Base-by-base conservation (phyloP, 2,113 vertebrate genomes). In the Halcyon malimbica region DNA sequence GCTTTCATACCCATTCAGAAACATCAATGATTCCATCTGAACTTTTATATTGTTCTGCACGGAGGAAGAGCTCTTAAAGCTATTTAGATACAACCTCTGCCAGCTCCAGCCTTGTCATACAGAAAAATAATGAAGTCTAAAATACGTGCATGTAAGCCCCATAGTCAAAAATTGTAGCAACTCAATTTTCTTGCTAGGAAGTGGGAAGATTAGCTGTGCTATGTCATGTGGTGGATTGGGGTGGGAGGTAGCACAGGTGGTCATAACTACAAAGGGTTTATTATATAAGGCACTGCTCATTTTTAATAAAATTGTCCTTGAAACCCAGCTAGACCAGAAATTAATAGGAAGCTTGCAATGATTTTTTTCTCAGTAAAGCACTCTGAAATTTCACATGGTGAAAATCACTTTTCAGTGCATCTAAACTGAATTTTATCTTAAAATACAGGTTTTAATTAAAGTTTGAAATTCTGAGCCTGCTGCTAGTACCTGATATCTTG, bases 361-460 rank as follows among this genome's bases (percentile, higher is more conserved):
- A 96, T 78, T 78, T 89, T 48, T 96, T 93, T 13, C 71, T 84
- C 73, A 75, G 62, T 50, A 94, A 80, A 92, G 63, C n/a, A 26
- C 65, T 94, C 60, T 85, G 76, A 92, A 88, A 80, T 77, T 94
- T 96, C 79, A 93, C 42, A 62, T 39, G 51, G 92, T 13, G 68
- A 95, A 86, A 93, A 93, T 93, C 86, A 78, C 87, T 93, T 97
- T 94, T 94, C 89, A 33, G 41, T 37, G 67, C 44, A 91, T 94
- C 87, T 94, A 86, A 94, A 92, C 63, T 26, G n/a, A 94, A 62
- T 87, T 93, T 95, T 94, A 89, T 87, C 95, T 94, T 91, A 85
- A 96, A 96, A 96, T 96, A 96, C 51, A 59, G 65, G 83, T 95
- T 96, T 94, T 97, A 97, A 97, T 97, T 97, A 96, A 97, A 94